These are phyloP conservation scores for Saccostrea glomerata DNA, from an alignment of 1,140 invertebrate genomes.

Conservation along the genomic window DNA sequence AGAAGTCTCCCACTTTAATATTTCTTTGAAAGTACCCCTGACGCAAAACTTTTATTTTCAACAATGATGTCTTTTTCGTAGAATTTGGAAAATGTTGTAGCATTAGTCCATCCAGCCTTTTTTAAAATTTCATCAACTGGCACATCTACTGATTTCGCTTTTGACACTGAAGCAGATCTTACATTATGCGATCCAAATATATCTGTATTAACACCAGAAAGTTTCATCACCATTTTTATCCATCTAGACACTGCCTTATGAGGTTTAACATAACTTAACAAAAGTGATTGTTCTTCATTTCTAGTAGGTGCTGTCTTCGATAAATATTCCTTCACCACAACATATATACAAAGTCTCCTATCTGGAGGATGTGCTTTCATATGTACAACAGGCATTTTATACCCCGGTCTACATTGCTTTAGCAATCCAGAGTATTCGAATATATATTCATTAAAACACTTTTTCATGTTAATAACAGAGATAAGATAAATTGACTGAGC, in stretches of 20 bases:
- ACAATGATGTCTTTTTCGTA: no score
- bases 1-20: background rate
- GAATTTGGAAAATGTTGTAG: no score
- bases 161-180: slow-evolving; percentile 35
- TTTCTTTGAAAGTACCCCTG: background rate
- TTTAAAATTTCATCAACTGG: no score
- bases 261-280: slow-evolving; percentile 51
- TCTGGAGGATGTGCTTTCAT: no score
- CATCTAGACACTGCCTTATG: slow-evolving; percentile 29
- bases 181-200: slow-evolving; percentile 29
- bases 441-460: no score
- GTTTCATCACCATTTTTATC: slow-evolving; percentile 45
- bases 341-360: slow-evolving; percentile 54
- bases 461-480: no score
- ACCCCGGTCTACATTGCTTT: no score
- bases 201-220: slow-evolving; percentile 25
- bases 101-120: no score
- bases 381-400: no score
- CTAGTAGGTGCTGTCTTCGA: no score
- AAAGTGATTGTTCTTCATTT: slow-evolving; percentile 6
- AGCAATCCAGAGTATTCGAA: no score
- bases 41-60: background rate
- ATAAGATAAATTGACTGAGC: no score
- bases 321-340: slow-evolving; percentile 48
- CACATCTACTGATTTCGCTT: background rate